Base-by-base conservation (phyloP, 2,113 vertebrate genomes). In the Tachycineta bicolor region DNA sequence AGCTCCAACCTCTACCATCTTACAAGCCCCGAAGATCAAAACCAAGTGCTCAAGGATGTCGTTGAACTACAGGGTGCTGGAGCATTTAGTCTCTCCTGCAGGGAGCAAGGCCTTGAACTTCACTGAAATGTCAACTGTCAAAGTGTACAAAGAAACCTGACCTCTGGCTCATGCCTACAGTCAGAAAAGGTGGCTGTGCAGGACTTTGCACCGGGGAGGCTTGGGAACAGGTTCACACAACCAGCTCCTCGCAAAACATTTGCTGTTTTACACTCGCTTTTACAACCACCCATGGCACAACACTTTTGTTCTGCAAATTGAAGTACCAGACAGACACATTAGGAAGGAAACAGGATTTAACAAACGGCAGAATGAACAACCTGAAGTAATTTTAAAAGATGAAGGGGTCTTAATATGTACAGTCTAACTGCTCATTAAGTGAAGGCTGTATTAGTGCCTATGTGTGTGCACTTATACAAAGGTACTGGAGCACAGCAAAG, bases 191-290 rank as follows among this genome's bases (percentile, higher is more conserved):
- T 9, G 12, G 46, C 60, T 71, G 28, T 71, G 71, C 44, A 43
- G 4, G 29, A 25, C 20, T 22, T 25, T 0, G 0, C 67, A 83
- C 33, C 11, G 39, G 31, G 5, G 49, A 20, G 67, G 69, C 29
- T 18, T 67, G 11, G 34, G 77, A 75, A 71, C 33, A 82, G 23
- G 37, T 50, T 69, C 76, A 80, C 58, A 76, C 31, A 12, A 86
- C 19, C 20, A 44, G 17, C 10, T 70, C 31, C 41, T 43, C 70
- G 31, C 20, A 80, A 87, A 93, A 67, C n/a, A 59, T 26, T 67
- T 3, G 1, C 33, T 70, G 17, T 43, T 93, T 82, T 43, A 81
- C 49, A 43, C 14, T 87, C 2, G 1, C 39, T 89, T 81, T 87
- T 55, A 87, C 34, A 70, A 24, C 28, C 39, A 39, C 24, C 56